phyloP scores from a whole-genome alignment of 2,113 vertebrate genomes.

The Sphyrna mokarran region DNA sequence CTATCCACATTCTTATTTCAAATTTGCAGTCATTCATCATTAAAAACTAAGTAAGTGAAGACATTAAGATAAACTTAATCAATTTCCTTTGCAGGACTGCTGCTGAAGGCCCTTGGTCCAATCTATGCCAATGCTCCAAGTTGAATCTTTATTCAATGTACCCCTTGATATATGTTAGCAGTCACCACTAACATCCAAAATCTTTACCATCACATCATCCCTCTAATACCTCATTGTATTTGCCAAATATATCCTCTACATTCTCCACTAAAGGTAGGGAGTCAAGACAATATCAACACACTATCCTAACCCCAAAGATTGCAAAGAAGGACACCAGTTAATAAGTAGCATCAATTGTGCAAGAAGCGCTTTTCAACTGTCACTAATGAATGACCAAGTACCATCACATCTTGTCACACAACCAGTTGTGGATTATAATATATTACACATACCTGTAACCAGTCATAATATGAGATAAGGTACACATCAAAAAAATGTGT shows the following conservation, averaged over 20 bases:
- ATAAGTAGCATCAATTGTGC: neutral
- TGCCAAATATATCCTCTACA: neutral
- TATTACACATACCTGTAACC: neutral
- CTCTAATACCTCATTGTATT: neutral
- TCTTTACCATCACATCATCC: neutral
- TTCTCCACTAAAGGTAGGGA: neutral
- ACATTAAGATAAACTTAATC: neutral
- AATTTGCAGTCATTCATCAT: neutral
- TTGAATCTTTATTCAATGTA: neutral
- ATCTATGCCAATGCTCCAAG: neutral
- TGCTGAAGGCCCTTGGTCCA: neutral
- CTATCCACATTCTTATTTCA: neutral
- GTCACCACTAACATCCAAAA: neutral
- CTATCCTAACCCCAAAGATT: neutral
- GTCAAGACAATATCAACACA: neutral
- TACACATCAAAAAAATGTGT: neutral
- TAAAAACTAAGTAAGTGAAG: neutral
- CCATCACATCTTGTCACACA: neutral
- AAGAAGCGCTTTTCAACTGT: neutral
- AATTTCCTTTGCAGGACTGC: neutral
- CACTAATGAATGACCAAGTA: neutral
- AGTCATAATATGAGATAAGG: neutral
- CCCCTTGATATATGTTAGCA: neutral
- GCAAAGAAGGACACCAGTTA: neutral
- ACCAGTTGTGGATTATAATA: neutral